Evolutionary conservation across 1,140 invertebrate species (phyloP), one percentile per base, ranked within the genome.

Genomic region (Brachionus plicatilis): DNA sequence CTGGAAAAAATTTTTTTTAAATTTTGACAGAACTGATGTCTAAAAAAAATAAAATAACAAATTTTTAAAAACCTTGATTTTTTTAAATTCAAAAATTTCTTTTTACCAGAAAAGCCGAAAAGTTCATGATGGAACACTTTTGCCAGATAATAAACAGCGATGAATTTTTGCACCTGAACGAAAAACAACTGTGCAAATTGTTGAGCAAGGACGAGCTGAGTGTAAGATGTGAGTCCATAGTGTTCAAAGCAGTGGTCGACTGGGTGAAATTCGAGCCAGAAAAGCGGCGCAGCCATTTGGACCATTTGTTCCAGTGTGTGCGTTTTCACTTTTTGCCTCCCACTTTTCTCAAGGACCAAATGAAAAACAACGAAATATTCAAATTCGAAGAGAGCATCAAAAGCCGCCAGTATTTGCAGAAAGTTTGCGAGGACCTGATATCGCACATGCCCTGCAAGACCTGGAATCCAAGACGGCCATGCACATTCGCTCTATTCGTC

Each of bases 261-360:
- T 97, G 95, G 95, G 94, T 97, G 65, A 93, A 43, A 87, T 93
- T 95, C 87, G 94, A 96, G 86, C 93, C 95, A 85, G 94, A 95
- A 76, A 93, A 93, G 83, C 90, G 95, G 65, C 92, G 94, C 84
- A 92, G 93, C 5, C 94, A 94, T 88, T 94, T 96, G 92, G 93
- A 95, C 85, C 92, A 93, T 85, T 94, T 97, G 86, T 88, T 97
- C 37, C 93, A 93, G 87, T 94, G 94, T 0, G 95, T 96, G 1
- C 92, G 95, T 2, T 95, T 95, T 87, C 94, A 96, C 87, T 96
- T 94, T 89, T 91, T 97, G 12, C 94, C 95, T n/a, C 95, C 95
- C 1, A 93, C 92, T 86, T 97, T 96, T 89, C 91, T 97, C 8
- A 93, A 94, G 85, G 94, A 95, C 84, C 95, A 96, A 90, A 94